phyloP scores from a whole-genome alignment of 2,888 invertebrate species.

The Kryphioiulus occultus region DNA sequence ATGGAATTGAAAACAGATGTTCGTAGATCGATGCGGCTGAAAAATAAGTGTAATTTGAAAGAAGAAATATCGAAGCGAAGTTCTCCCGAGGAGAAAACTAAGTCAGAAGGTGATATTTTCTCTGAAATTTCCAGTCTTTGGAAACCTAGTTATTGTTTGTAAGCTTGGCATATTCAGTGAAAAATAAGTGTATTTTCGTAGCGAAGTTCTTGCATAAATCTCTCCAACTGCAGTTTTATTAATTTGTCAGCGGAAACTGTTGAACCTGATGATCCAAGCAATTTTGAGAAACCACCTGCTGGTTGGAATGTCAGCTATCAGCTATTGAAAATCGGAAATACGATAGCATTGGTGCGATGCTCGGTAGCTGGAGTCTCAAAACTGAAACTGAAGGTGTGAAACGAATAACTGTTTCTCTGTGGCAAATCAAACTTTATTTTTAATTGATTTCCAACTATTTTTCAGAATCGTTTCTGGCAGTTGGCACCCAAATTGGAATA shows the following conservation, averaged over 20 bases:
- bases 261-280: neutral
- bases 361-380: neutral
- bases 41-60: neutral
- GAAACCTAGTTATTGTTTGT: no score
- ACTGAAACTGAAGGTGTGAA: neutral
- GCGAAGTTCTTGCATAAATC: no score
- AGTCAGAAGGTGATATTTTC: neutral
- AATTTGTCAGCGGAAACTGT: no score
- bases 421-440: no score
- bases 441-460: neutral
- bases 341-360: neutral
- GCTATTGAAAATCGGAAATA: neutral
- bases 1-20: neutral
- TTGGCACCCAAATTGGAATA: neutral
- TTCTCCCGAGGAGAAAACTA: neutral
- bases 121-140: neutral
- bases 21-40: neutral
- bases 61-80: neutral
- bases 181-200: no score
- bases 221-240: neutral
- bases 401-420: neutral
- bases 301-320: neutral
- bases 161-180: no score
- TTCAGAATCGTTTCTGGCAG: neutral
- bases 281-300: neutral